Conservation (phyloP, 2,888 invertebrate genomes). For the Dolomedes plantarius region DNA sequence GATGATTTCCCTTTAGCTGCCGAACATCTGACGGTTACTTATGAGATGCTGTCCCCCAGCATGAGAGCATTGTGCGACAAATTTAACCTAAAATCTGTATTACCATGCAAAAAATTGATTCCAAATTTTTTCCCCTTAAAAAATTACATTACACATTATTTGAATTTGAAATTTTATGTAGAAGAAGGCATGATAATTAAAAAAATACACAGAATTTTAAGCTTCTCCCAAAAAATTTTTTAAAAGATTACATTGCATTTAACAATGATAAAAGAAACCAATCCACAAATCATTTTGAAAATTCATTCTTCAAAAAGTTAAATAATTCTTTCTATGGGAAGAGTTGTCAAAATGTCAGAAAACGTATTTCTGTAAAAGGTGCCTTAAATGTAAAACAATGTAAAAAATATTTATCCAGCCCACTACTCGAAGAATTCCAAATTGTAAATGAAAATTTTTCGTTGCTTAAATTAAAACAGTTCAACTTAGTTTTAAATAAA, state of each 20-base stretch:
- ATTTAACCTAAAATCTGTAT: not conserved
- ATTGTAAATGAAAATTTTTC: conserved; percentile 29
- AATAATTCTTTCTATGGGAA: conserved; percentile 23
- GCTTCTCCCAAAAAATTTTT: conserved; percentile 24
- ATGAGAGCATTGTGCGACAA: not conserved
- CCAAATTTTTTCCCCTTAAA: conserved; percentile 6
- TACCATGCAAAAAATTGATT: not conserved
- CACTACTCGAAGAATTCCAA: conserved; percentile 23
- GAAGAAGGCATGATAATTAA: conserved; percentile 24
- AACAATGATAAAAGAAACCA: conserved; percentile 22
- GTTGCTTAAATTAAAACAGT: conserved; percentile 25
- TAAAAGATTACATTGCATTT: conserved; percentile 21
- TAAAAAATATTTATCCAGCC: conserved; percentile 26
- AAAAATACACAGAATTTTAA: conserved; percentile 34
- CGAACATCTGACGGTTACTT: not conserved
- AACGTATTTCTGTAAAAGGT: conserved; percentile 17
- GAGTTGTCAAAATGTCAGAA: conserved; percentile 25
- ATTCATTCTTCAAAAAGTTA: conserved; percentile 14
- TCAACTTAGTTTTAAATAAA: conserved; percentile 21
- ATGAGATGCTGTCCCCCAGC: not conserved
- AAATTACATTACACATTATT: conserved; percentile 34
- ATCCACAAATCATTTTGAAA: not conserved
- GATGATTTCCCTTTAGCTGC: not conserved
- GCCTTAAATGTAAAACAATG: conserved; percentile 25
- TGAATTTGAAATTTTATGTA: conserved; percentile 31